These are phyloP conservation scores for Sceloporus undulatus DNA, from an alignment of 2,113 vertebrate genomes.

Conservation along the genomic window DNA sequence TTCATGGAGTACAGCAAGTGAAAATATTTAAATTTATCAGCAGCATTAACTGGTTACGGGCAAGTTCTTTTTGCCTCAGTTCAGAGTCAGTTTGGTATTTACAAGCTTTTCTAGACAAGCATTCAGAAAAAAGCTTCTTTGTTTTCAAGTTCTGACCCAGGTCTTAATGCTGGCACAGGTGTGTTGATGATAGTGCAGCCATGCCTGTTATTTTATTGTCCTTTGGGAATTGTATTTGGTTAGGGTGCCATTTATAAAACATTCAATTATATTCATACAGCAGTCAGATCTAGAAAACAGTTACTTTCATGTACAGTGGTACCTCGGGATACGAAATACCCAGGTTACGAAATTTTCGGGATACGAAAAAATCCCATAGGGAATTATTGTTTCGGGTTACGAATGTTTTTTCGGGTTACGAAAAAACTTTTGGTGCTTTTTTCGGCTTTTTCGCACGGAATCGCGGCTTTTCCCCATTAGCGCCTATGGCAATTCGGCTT, in stretches of 20 bases:
- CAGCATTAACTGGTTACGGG: background rate
- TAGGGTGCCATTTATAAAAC: background rate
- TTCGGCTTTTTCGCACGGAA: too few relatives aligned
- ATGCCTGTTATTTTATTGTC: background rate
- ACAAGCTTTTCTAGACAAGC: background rate
- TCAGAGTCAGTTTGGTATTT: background rate
- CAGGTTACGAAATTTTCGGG: too few relatives aligned
- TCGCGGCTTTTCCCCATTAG: too few relatives aligned
- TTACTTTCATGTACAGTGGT: too few relatives aligned
- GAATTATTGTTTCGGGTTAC: too few relatives aligned
- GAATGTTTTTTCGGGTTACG: too few relatives aligned
- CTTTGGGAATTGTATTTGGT: background rate
- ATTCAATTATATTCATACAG: too few relatives aligned
- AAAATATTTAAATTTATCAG: slow-evolving; percentile 1
- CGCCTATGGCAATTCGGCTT: too few relatives aligned
- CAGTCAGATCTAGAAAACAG: too few relatives aligned
- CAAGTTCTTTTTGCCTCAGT: background rate
- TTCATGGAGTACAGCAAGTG: background rate
- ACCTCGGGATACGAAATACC: too few relatives aligned
- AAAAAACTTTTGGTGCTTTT: too few relatives aligned
- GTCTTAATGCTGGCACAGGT: background rate
- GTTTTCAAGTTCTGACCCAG: background rate
- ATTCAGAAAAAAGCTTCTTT: background rate
- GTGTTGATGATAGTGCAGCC: background rate
- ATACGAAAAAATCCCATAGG: too few relatives aligned